These are phyloP conservation scores for Rhyacophila brunnea DNA, from an alignment of 1,140 invertebrate species.

Conservation along the genomic window DNA sequence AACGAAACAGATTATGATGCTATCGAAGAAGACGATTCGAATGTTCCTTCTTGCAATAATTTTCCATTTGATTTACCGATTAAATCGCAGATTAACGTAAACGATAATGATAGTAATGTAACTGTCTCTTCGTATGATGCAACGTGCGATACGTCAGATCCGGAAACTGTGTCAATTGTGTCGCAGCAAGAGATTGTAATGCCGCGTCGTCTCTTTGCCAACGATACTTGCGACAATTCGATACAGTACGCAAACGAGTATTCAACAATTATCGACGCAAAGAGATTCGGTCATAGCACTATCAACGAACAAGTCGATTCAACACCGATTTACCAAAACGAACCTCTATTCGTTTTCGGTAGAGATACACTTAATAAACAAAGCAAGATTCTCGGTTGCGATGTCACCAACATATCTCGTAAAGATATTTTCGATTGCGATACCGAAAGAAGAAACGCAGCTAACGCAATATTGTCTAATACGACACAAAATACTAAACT, in stretches of 20 bases:
- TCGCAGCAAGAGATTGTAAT: conserved; percentile 34
- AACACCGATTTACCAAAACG: not conserved
- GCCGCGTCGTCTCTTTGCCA: conserved; percentile 45
- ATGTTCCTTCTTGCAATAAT: conserved; percentile 8
- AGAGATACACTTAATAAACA: conserved; percentile 45
- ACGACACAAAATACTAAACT: conserved; percentile 12
- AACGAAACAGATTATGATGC: conserved; percentile 22
- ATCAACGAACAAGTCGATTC: conserved; percentile 19
- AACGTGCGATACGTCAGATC: conserved; percentile 16
- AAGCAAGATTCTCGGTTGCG: conserved; percentile 50
- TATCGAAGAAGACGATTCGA: not conserved
- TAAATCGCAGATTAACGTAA: conserved; percentile 27
- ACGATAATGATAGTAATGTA: conserved; percentile 41
- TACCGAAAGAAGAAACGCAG: conserved; percentile 32
- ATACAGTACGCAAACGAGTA: conserved; percentile 15
- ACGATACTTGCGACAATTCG: conserved; percentile 38
- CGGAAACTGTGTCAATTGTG: conserved; percentile 21
- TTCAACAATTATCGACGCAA: conserved; percentile 13
- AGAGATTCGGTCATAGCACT: conserved; percentile 19
- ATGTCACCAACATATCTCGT: conserved; percentile 48
- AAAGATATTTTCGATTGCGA: conserved; percentile 51
- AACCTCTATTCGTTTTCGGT: conserved; percentile 27
- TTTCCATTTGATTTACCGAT: conserved; percentile 32
- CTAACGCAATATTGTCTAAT: conserved; percentile 8
- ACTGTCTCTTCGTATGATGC: conserved; percentile 36